Conservation (phyloP, 2,888 invertebrate species). For the Mechanitis mazaeus region DNA sequence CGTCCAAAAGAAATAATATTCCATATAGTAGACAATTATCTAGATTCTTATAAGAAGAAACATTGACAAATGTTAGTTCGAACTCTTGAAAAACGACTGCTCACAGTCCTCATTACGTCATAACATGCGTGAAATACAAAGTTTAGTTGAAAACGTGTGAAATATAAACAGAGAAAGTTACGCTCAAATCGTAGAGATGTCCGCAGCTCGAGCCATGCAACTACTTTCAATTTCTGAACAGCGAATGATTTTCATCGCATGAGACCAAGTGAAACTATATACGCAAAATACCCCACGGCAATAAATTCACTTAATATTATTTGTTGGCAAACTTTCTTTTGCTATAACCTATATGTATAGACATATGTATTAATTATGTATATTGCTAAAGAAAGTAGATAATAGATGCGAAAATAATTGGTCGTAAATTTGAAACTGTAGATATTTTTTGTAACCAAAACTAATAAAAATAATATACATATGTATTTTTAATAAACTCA, state of each 20-base stretch:
- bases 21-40: no score
- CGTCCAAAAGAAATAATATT: no score
- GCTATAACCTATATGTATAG: not conserved
- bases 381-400: no score
- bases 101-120: constrained; percentile 36
- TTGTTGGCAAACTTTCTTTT: constrained; percentile 1
- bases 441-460: no score
- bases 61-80: no score
- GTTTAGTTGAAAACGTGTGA: constrained; percentile 62
- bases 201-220: constrained; percentile 1
- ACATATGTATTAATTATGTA: no score
- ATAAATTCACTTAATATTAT: constrained; percentile 4
- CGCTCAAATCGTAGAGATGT: constrained; percentile 5
- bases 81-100: not conserved
- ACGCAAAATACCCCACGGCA: constrained; percentile 1
- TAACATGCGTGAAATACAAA: constrained; percentile 34
- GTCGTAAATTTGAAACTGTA: no score
- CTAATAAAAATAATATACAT: no score
- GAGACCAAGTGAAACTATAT: constrained; percentile 5
- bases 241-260: constrained; percentile 11
- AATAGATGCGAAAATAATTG: no score
- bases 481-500: no score
- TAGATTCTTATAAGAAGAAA: no score
- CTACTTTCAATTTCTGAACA: constrained; percentile 14
- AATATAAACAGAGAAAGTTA: constrained; percentile 59